Evolutionary conservation across 1,140 invertebrate genomes (phyloP).

Genomic region (Drosophila teissieri): DNA sequence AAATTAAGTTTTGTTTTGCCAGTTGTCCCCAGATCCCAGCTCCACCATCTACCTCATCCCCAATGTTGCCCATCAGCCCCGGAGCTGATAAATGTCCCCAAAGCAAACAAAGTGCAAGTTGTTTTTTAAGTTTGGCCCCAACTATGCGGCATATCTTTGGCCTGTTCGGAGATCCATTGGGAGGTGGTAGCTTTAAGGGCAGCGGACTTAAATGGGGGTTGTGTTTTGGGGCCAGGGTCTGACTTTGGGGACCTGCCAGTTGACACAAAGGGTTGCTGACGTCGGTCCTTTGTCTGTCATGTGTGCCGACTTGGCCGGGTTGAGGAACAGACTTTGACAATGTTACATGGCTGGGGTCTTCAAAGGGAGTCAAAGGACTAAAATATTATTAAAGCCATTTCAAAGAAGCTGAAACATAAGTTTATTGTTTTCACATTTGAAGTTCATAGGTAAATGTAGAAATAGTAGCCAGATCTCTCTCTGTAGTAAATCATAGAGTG

Average conservation of each 20-base stretch:
- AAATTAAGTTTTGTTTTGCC: conserved; percentile 79
- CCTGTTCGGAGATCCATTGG: conserved; percentile 23
- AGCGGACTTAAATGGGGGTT: conserved; percentile 5
- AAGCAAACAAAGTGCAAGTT: conserved; percentile 81
- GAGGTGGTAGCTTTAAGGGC: conserved; percentile 13
- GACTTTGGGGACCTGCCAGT: conserved; percentile 62
- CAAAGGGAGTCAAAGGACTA: conserved; percentile 7
- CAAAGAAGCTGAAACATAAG: too few species aligned
- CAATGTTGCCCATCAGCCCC: not conserved
- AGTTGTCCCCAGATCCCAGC: conserved; percentile 39
- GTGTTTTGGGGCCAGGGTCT: conserved; percentile 13
- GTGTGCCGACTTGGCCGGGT: conserved; percentile 1
- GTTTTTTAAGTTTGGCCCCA: conserved; percentile 72
- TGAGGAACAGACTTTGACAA: conserved; percentile 13
- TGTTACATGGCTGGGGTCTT: conserved; percentile 4
- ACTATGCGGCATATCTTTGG: conserved; percentile 73
- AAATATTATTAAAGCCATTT: conserved; percentile 14
- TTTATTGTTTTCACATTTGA: too few species aligned
- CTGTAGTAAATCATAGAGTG: too few species aligned
- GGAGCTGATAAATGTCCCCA: conserved; percentile 77
- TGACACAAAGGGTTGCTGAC: conserved; percentile 53
- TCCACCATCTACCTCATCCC: not conserved
- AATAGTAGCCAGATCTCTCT: too few species aligned
- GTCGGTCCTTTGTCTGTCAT: conserved; percentile 29
- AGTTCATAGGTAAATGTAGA: too few species aligned